Evolutionary conservation across 2,113 vertebrate species (phyloP).

Genomic region (Tor tambroides): DNA sequence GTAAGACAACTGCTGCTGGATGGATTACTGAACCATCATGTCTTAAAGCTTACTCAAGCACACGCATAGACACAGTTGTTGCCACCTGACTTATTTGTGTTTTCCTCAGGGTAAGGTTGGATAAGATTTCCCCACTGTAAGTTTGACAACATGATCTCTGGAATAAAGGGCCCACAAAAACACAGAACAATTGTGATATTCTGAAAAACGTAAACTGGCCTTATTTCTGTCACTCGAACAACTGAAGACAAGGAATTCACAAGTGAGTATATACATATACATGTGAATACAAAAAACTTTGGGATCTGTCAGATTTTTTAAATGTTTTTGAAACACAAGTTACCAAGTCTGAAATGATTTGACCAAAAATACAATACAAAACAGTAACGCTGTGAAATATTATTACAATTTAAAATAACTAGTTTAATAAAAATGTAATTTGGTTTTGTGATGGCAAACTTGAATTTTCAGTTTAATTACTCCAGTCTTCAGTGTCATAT

Average conservation of each 20-base stretch:
- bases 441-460: background rate
- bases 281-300: background rate
- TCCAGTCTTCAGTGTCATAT: background rate
- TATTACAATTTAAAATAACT: no score
- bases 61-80: background rate
- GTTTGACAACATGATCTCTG: background rate
- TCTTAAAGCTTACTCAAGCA: background rate
- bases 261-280: background rate
- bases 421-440: background rate
- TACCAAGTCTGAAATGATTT: background rate
- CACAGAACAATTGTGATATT: background rate
- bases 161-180: background rate
- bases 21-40: background rate
- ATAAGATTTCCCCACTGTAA: conserved; percentile 3
- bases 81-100: background rate
- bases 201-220: background rate
- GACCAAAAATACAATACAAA: background rate
- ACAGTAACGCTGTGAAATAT: no score
- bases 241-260: conserved; percentile 4
- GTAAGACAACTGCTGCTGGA: background rate
- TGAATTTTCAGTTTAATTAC: background rate
- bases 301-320: background rate
- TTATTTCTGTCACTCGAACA: conserved; percentile 3
- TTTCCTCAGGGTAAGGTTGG: background rate
- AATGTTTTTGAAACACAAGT: background rate